Conservation (phyloP, 2,797 vertebrate species). For the Microctenopoma stevenorrisi region DNA sequence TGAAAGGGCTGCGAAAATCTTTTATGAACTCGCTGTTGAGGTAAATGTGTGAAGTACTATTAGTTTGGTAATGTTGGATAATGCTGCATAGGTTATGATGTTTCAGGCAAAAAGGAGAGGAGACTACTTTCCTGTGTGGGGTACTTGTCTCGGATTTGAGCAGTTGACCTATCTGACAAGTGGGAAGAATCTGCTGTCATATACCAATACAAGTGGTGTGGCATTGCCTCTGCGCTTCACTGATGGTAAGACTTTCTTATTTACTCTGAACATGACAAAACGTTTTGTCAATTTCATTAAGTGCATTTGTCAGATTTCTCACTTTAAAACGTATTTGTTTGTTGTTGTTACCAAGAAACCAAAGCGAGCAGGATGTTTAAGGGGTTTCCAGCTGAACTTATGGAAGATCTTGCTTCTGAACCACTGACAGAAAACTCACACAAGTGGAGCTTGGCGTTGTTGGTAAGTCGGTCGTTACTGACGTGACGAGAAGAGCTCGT, state of each 20-base stretch:
- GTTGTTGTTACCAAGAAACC: slow-evolving; percentile 69
- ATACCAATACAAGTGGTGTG: slow-evolving; percentile 82
- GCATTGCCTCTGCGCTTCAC: slow-evolving; percentile 89
- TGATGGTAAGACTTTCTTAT: slow-evolving; percentile 71
- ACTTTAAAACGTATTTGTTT: slow-evolving; percentile 2
- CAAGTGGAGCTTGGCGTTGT: slow-evolving; percentile 85
- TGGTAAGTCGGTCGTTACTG: slow-evolving; percentile 76
- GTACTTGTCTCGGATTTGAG: slow-evolving; percentile 94
- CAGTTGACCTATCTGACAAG: slow-evolving; percentile 86
- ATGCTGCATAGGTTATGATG: background rate
- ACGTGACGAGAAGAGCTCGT: background rate
- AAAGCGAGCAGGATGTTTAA: slow-evolving; percentile 85
- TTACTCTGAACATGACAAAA: too few relatives aligned
- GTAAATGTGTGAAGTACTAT: slow-evolving; percentile 69
- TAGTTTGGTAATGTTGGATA: background rate
- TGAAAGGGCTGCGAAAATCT: slow-evolving; percentile 83
- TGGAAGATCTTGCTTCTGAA: slow-evolving; percentile 81
- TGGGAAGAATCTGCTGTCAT: slow-evolving; percentile 75
- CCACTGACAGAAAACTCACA: slow-evolving; percentile 90
- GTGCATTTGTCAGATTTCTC: too few relatives aligned
- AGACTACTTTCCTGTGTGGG: slow-evolving; percentile 96
- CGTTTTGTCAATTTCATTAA: too few relatives aligned
- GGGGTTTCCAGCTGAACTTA: slow-evolving; percentile 85
- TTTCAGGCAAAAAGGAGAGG: slow-evolving; percentile 85
- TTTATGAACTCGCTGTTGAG: slow-evolving; percentile 89